Percentiles rank a stretch among this genome's conserved stretches.
These are phyloP conservation scores for Bostrychus sinensis DNA, from an alignment of 2,113 vertebrate genomes.

Conservation along the genomic window DNA sequence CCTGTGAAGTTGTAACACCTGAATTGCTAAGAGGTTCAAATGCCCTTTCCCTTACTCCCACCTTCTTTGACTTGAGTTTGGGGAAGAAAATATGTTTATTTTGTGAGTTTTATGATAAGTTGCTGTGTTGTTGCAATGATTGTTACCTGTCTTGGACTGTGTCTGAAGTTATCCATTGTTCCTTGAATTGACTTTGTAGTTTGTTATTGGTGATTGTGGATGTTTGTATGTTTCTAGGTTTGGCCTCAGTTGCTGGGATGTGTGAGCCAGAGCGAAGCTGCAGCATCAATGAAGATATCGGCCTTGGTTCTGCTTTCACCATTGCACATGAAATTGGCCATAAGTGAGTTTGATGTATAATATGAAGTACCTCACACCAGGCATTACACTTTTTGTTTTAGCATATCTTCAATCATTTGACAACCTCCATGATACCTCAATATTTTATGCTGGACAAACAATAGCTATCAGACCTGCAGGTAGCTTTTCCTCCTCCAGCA, in stretches of 20 bases:
- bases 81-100: conserved; percentile 81
- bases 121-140: conserved; percentile 41
- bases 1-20: conserved; percentile 72
- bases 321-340: conserved; percentile 99
- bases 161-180: conserved; percentile 91
- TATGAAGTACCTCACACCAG: conserved; percentile 10
- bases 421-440: conserved; percentile 7
- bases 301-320: conserved; percentile 98
- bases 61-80: conserved; percentile 42
- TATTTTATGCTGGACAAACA: conserved; percentile 42
- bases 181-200: conserved; percentile 87
- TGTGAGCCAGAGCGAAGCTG: conserved; percentile 98
- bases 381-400: neutral
- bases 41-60: conserved; percentile 23
- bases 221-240: conserved; percentile 80
- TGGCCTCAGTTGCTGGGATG: conserved; percentile 99
- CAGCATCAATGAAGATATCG: conserved; percentile 99
- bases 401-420: conserved; percentile 18
- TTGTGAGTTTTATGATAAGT: conserved; percentile 46
- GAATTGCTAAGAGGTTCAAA: conserved; percentile 62
- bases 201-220: conserved; percentile 36
- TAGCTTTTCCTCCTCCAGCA: conserved; percentile 17
- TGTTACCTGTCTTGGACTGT: conserved; percentile 87
- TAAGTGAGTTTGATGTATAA: conserved; percentile 88
- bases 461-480: conserved; percentile 24